A percentile compares a stretch with the other conserved stretches of the same genome.
These are phyloP conservation scores for Mesopsocus fuscifrons DNA, from an alignment of 2,888 invertebrate species.

Conservation along the genomic window DNA sequence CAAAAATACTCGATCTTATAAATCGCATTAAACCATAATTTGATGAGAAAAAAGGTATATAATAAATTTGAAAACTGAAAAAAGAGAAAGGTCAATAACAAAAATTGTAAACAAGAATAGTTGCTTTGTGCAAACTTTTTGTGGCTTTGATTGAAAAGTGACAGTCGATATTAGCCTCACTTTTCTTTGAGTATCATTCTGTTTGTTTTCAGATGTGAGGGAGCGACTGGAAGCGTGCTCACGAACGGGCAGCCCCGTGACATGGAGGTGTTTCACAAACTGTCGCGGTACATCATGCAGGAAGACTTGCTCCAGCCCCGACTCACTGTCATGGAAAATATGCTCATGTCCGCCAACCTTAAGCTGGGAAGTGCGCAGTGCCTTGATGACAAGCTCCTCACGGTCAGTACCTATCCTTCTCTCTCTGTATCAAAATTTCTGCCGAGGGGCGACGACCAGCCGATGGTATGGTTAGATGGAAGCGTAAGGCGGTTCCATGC, in stretches of 20 bases:
- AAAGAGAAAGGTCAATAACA: too few relatives aligned
- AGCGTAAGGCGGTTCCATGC: too few relatives aligned
- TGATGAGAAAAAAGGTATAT: too few relatives aligned
- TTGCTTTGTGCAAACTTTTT: too few relatives aligned
- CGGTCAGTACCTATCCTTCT: slow-evolving; percentile 41
- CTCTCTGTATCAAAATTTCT: too few relatives aligned
- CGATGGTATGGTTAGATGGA: too few relatives aligned
- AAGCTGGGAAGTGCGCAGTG: slow-evolving; percentile 54
- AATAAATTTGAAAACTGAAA: too few relatives aligned
- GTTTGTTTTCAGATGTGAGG: slow-evolving; percentile 34
- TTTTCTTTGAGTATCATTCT: slow-evolving; percentile 8
- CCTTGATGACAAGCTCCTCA: slow-evolving; percentile 39
- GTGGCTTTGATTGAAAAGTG: too few relatives aligned
- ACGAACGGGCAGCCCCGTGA: slow-evolving; percentile 64
- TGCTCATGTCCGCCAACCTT: slow-evolving; percentile 75
- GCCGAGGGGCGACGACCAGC: too few relatives aligned
- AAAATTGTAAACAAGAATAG: too few relatives aligned
- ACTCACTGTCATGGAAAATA: slow-evolving; percentile 72
- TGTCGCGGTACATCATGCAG: slow-evolving; percentile 94
- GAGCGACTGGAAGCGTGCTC: slow-evolving; percentile 50
- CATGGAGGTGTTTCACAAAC: slow-evolving; percentile 58
- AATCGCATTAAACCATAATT: too few relatives aligned
- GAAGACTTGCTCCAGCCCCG: slow-evolving; percentile 69
- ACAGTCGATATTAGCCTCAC: neutral
- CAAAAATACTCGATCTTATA: too few relatives aligned